Evolutionary conservation across 2,888 invertebrate species (phyloP), one percentile per base, ranked within the genome.

Genomic region (Lithophane socia): DNA sequence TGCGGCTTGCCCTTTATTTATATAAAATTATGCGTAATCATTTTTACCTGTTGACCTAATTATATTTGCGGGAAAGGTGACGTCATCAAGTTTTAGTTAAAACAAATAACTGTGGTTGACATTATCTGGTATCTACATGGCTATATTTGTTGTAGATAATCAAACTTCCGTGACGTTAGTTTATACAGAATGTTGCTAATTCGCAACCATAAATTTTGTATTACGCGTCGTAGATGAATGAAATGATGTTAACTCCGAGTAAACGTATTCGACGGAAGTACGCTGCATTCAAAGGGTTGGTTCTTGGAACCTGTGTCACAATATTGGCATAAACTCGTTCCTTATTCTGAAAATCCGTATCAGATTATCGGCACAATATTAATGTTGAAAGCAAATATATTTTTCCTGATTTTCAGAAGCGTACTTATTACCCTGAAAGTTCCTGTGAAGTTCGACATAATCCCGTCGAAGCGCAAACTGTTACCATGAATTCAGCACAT

Each of bases 31-130:
- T 80, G 82, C 76, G 77, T 84, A 69, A 83, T 87, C 71, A 87
- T 81, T 81, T 73, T 75, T 75, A 80, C 86, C 70, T 81, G 82
- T 72, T 87, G 87, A 84, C 89, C 90, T 87, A 86, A 88, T 89
- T 87, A 81, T 80, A 70, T 79, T 85, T 75, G 66, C 60, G 60
- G 72, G 73, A 73, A 84, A 37, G 29, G 9, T 86, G 77, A 87
- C 67, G 74, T 77, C 83, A 86, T 84, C 3, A 16, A 1, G 9
- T 73, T 73, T 13, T 37, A 37, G 24, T 56, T 42, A 63, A 56
- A 49, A 29, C 29, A 37, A 42, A 58, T 66, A 44, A 73, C 24
- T 73, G 21, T 12, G 37, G 69, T 42, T 52, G 18, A 66, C 4
- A 0, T 9, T 29, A 29, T 8, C 8, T 42, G 63, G n/a, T 24